Evolutionary conservation across 2,888 invertebrate genomes (phyloP).

Genomic region (Drosophila yooni): DNA sequence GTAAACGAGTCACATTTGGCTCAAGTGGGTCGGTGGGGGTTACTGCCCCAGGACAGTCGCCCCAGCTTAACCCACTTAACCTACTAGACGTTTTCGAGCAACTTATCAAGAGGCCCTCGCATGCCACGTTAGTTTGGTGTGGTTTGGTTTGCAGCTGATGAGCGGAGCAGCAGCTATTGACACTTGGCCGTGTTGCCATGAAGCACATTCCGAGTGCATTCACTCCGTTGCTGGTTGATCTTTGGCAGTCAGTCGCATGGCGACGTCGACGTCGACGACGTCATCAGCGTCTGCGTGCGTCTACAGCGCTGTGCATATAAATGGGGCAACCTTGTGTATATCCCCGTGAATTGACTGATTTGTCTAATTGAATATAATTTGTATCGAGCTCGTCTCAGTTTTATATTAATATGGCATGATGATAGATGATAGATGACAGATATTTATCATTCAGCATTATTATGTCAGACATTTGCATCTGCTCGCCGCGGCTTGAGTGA

Average conservation of each 20-base stretch:
- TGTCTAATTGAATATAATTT: conserved; percentile 39
- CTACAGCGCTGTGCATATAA: conserved; percentile 37
- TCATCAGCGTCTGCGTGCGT: not conserved
- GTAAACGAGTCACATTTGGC: not conserved
- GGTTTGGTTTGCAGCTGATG: conserved; percentile 37
- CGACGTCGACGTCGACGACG: conserved; percentile 16
- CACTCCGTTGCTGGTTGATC: conserved; percentile 55
- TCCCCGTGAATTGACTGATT: conserved; percentile 20
- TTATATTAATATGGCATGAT: conserved; percentile 28
- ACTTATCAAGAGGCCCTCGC: conserved; percentile 21
- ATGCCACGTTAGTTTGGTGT: conserved; percentile 42
- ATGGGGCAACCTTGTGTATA: conserved; percentile 40
- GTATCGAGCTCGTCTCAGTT: conserved; percentile 32
- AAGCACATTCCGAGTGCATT: conserved; percentile 61
- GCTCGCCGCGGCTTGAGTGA: conserved; percentile 10
- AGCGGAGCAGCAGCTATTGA: conserved; percentile 59
- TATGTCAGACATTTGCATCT: conserved; percentile 6
- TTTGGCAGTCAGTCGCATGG: conserved; percentile 52
- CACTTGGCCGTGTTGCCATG: conserved; percentile 65
- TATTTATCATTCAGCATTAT: not conserved
- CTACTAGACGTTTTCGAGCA: not conserved
- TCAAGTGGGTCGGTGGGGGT: not conserved
- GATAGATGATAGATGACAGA: conserved; percentile 12
- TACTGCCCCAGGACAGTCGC: rapidly evolving
- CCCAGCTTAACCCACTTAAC: not conserved